These are phyloP conservation scores for Sakesphorus luctuosus DNA, from an alignment of 2,113 vertebrate species.

Conservation along the genomic window DNA sequence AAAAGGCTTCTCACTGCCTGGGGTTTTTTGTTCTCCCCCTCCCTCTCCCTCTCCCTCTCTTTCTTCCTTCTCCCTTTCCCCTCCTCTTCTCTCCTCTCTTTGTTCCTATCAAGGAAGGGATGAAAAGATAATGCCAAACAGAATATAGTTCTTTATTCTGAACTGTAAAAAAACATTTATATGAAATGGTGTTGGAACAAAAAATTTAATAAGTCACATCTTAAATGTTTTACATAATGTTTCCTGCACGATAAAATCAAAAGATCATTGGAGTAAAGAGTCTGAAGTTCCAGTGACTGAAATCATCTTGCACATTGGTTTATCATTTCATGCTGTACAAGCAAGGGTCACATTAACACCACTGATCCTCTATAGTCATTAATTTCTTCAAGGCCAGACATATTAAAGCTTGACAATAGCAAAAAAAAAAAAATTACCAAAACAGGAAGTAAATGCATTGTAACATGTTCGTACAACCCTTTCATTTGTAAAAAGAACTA, in stretches of 20 bases:
- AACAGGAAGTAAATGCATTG: not conserved
- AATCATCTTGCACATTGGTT: accelerated
- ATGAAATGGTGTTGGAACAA: not conserved
- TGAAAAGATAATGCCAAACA: not conserved
- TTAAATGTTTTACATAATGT: not conserved
- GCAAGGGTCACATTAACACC: not conserved
- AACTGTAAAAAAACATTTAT: not conserved
- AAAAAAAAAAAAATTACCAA: not conserved
- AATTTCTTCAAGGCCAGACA: not conserved
- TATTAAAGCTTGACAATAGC: not conserved
- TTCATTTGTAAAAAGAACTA: not conserved
- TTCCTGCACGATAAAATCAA: not conserved
- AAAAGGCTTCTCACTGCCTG: not conserved
- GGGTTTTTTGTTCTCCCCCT: not conserved
- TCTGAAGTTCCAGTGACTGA: not conserved
- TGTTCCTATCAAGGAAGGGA: not conserved
- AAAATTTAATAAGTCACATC: not conserved
- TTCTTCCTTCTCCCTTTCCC: not conserved
- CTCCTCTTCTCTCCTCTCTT: not conserved
- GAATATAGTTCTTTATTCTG: not conserved
- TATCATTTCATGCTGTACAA: not conserved
- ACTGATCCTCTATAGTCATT: not conserved
- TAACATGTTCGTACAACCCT: not conserved
- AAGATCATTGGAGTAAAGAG: not conserved
- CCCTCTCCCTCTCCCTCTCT: too few relatives aligned